A percentile compares a stretch with the other conserved stretches of the same genome.
These are phyloP conservation scores for Limnephilus lunatus DNA, from an alignment of 2,888 invertebrate genomes.

Conservation along the genomic window DNA sequence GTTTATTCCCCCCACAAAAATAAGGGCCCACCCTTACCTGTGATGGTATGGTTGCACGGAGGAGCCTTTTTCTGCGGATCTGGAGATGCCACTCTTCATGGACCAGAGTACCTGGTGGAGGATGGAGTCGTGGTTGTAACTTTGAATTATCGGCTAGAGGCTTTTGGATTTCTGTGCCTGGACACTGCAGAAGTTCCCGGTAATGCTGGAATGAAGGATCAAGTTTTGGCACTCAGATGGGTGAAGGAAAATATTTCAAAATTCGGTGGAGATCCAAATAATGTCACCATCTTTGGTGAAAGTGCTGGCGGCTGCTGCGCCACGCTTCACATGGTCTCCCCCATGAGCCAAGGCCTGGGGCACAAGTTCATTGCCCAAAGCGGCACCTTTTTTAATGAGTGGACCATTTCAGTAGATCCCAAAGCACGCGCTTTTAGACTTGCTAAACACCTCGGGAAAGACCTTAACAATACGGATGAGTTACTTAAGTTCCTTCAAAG, in stretches of 20 bases:
- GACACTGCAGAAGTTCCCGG: conserved; percentile 73
- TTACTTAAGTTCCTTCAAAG: conserved; percentile 53
- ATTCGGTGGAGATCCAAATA: conserved; percentile 73
- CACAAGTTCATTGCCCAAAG: conserved; percentile 71
- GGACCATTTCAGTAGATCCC: conserved; percentile 67
- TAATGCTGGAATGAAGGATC: conserved; percentile 75
- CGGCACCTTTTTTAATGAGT: conserved; percentile 70
- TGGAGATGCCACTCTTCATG: conserved; percentile 70
- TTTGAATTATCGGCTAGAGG: conserved; percentile 73
- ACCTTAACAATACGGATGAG: conserved; percentile 55
- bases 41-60: conserved; percentile 71
- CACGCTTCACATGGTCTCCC: conserved; percentile 72
- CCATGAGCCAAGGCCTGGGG: conserved; percentile 73
- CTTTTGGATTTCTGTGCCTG: conserved; percentile 72
- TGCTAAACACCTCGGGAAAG: conserved; percentile 61
- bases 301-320: conserved; percentile 72
- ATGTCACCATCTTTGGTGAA: conserved; percentile 74
- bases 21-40: conserved; percentile 67
- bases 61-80: conserved; percentile 71
- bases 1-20: conserved; percentile 70
- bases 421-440: conserved; percentile 59
- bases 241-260: conserved; percentile 71
- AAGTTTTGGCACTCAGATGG: conserved; percentile 73
- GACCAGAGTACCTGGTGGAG: conserved; percentile 72
- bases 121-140: conserved; percentile 72